These are phyloP conservation scores for Anguilla marmorata DNA, from an alignment of 2,797 vertebrate species.

Conservation along the genomic window DNA sequence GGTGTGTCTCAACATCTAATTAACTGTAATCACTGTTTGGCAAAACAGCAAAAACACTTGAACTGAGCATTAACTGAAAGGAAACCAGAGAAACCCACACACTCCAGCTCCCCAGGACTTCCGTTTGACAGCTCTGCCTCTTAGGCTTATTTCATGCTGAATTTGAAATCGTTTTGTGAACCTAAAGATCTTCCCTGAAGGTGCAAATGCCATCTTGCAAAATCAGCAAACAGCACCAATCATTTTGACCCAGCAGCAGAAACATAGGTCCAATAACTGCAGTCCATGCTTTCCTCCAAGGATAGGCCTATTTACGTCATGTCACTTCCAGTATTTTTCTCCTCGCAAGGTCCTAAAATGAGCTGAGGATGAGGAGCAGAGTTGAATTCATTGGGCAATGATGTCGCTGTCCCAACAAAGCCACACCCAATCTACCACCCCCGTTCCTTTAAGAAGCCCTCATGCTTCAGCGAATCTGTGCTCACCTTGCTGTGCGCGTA, in stretches of 20 bases:
- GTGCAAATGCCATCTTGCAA: background rate
- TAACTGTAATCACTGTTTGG: too few relatives aligned
- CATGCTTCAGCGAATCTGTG: background rate
- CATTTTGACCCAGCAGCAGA: background rate
- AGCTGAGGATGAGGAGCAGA: too few relatives aligned
- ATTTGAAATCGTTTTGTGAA: background rate
- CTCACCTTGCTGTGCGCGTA: slow-evolving; percentile 96
- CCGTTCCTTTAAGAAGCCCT: background rate
- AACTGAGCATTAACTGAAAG: too few relatives aligned
- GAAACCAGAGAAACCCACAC: too few relatives aligned
- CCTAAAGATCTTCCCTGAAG: background rate
- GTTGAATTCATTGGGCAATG: background rate
- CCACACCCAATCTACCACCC: background rate
- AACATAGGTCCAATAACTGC: too few relatives aligned
- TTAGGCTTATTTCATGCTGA: background rate
- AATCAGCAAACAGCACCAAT: background rate
- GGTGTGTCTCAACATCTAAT: too few relatives aligned
- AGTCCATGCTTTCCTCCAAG: too few relatives aligned
- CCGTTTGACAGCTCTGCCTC: too few relatives aligned
- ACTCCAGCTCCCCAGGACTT: too few relatives aligned
- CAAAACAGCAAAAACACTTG: too few relatives aligned
- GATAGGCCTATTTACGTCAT: too few relatives aligned
- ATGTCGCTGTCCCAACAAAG: background rate
- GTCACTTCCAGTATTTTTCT: too few relatives aligned
- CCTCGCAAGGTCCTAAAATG: background rate